phyloP scores from a whole-genome alignment of 1,140 invertebrate species.

The Bombus waltoni region DNA sequence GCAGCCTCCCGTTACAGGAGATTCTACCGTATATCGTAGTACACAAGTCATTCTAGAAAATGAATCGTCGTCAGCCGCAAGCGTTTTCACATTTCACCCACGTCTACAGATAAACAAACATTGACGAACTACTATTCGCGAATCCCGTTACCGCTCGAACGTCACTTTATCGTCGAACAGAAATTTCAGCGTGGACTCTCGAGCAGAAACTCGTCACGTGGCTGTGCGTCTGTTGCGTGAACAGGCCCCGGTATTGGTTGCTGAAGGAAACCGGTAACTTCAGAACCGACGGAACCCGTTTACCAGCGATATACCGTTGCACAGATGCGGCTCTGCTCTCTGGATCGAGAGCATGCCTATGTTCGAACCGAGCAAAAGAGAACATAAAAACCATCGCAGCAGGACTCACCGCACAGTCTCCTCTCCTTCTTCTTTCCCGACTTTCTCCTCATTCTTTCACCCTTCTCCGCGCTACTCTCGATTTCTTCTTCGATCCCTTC shows the following conservation, averaged over 20 bases:
- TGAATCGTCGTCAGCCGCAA: too few species aligned
- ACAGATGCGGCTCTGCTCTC: conserved; percentile 35
- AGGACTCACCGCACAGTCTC: conserved; percentile 5
- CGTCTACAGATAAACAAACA: too few species aligned
- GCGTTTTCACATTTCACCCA: too few species aligned
- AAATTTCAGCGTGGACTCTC: conserved; percentile 12
- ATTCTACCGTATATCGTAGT: too few species aligned
- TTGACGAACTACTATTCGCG: too few species aligned
- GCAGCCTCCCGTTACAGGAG: too few species aligned
- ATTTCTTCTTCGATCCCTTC: conserved; percentile 4
- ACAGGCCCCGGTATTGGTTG: background rate
- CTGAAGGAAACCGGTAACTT: conserved; percentile 47
- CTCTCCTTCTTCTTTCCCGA: background rate
- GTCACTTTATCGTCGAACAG: background rate
- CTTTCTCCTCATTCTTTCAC: conserved; percentile 27
- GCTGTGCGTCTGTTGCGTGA: conserved; percentile 38
- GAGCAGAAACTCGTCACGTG: conserved; percentile 3
- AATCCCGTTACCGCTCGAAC: conserved; percentile 25
- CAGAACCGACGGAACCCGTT: conserved; percentile 44
- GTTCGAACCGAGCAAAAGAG: conserved; percentile 34
- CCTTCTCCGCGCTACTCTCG: conserved; percentile 16
- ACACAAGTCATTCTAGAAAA: too few species aligned
- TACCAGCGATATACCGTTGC: conserved; percentile 67
- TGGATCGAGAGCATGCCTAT: conserved; percentile 55
- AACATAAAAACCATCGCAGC: conserved; percentile 41